Conservation (phyloP, 1,140 invertebrate species). For the Aricia agestis region DNA sequence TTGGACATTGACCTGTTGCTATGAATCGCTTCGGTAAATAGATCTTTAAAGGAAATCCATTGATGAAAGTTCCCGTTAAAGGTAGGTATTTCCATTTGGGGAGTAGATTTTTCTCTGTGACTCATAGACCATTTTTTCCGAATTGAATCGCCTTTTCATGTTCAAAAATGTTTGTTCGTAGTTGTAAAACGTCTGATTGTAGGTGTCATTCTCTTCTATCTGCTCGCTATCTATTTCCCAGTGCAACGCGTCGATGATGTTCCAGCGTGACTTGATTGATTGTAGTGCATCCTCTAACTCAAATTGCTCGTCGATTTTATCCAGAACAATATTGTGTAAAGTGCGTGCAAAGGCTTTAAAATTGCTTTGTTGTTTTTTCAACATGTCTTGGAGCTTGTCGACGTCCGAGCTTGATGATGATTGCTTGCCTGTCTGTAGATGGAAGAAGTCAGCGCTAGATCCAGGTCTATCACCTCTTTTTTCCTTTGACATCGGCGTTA, state of each 20-base stretch:
- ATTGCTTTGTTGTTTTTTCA: not conserved
- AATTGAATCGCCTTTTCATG: not conserved
- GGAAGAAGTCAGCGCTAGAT: too few relatives aligned
- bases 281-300: not conserved
- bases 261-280: not conserved
- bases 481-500: too few relatives aligned
- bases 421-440: too few relatives aligned
- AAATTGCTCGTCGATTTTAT: not conserved
- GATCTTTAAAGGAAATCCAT: conserved; percentile 33
- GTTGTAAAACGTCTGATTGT: not conserved
- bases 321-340: not conserved
- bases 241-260: not conserved
- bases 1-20: conserved; percentile 24
- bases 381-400: not conserved
- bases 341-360: not conserved
- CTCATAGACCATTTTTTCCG: not conserved
- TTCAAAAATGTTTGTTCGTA: not conserved
- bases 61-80: conserved; percentile 28
- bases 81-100: conserved; percentile 25
- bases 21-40: conserved; percentile 30
- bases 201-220: not conserved
- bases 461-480: too few relatives aligned
- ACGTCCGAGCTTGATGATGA: too few relatives aligned
- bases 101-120: conserved; percentile 21
- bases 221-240: not conserved